Base-by-base conservation (phyloP, 2,888 invertebrate species). In the Biston betularia region DNA sequence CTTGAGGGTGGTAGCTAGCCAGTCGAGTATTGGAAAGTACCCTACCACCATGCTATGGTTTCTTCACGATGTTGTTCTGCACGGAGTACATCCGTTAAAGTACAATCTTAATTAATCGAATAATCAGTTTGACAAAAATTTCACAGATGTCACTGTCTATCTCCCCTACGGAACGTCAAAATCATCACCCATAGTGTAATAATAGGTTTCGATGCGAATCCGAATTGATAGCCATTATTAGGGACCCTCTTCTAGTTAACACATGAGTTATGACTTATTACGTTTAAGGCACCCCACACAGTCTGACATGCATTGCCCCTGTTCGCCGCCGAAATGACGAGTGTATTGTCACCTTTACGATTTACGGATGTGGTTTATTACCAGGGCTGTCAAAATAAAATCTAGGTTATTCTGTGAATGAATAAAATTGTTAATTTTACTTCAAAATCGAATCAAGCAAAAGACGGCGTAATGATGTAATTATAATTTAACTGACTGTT, bases 191-290 rank as follows among this genome's bases (percentile, higher is more conserved):
- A 79, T 79, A 79, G 83, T 83, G 79, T 73, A 81, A 87, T 88
- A 88, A 89, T 87, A 78, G 83, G 80, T 85, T 81, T 81, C 86
- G 83, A 89, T 87, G 85, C 83, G 86, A 86, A 88, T 88, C 86
- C 82, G 79, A 82, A 85, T 83, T 84, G 85, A 84, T 82, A 83
- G 84, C 86, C 83, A 87, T 85, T 82, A 82, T 79, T 74, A 82
- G 85, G 87, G 24, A 54, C 90, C 89, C 80, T 83, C 78, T 48
- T 84, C 81, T 79, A 84, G 82, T 84, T 87, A 84, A 83, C 83
- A 80, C 82, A 88, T 92, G 91, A 93, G 82, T 92, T 92, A 93
- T 91, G 89, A 90, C 87, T 88, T 90, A 88, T 90, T 85, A 88
- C 82, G 79, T 72, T 75, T 73, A 73, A 74, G 65, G 72, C 69